Evolutionary conservation across 64 coral and sea anemone species (phyloP), one percentile per base, ranked within the genome.

Genomic region (Montipora cactus): DNA sequence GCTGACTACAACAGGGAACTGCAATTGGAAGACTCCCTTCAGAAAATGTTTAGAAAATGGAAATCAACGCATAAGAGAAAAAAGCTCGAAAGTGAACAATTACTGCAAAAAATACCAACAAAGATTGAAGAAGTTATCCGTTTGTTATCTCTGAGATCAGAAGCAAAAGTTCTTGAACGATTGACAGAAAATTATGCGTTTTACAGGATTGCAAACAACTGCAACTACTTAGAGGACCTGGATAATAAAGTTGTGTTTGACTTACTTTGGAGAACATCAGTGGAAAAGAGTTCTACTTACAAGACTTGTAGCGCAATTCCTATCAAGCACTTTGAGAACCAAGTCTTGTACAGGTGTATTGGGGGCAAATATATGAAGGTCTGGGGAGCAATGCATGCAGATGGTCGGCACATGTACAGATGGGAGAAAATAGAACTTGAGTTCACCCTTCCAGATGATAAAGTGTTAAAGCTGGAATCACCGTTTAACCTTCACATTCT

Each of bases 371-470:
- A 75, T 7, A 50, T 95, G 6, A 83, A 81, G 69, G 52, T 91
- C 14, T 15, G 4, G 3, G 94, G 89, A 10, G 21, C 21, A 20
- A 47, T 91, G 1, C 13, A 71, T 58, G 46, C 74, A 25, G 7
- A 8, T 68, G 79, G 81, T 25, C 73, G 19, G 10, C 21, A 59
- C 22, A 23, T 23, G 22, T 25, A 25, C 3, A 20, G 73, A 0
- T 89, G 81, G 73, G 22, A 50, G 47, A 44, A 59, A 22, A 5
- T 91, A 37, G 16, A 74, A 1, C 25, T 95, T 47, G 53, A 87
- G 14, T 91, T 95, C 57, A 18, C 84, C 4, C 49, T 95, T 49
- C 94, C 94, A 76, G 62, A 75, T 87, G 66, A 49, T 23, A 62
- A 46, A 9, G 37, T 74, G 16, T 8, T 95, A 13, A 48, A 90